Conservation (phyloP, 2,888 invertebrate genomes). For the Catocala sponsa region DNA sequence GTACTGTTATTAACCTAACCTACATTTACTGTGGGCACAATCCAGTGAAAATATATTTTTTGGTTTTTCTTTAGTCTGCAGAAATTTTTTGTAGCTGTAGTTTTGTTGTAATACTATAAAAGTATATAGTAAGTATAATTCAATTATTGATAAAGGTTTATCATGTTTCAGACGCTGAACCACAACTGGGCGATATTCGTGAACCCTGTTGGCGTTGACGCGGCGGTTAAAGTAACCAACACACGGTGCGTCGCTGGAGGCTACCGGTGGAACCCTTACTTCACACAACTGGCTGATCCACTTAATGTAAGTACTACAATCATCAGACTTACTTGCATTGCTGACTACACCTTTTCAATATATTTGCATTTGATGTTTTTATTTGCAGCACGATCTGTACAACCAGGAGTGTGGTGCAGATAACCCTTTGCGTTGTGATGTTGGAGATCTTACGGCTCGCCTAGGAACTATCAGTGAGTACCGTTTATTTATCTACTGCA, state of each 20-base stretch:
- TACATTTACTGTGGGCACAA: too few species aligned
- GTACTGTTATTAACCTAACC: too few species aligned
- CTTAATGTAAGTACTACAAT: constrained; percentile 90
- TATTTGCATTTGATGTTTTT: too few species aligned
- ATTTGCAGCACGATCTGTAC: constrained; percentile 92
- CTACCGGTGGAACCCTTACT: constrained; percentile 97
- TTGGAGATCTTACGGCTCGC: constrained; percentile 96
- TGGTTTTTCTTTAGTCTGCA: too few species aligned
- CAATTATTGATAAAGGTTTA: too few species aligned
- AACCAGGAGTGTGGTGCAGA: constrained; percentile 95
- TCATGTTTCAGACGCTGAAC: constrained; percentile 90
- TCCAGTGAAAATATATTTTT: too few species aligned
- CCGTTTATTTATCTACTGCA: neutral
- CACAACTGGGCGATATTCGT: constrained; percentile 97
- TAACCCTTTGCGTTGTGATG: constrained; percentile 96
- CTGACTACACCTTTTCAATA: too few species aligned
- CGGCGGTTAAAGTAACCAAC: constrained; percentile 92
- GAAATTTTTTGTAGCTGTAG: too few species aligned
- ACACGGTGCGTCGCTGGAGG: constrained; percentile 97
- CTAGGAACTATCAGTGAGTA: constrained; percentile 92
- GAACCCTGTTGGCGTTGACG: constrained; percentile 97
- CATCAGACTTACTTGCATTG: too few species aligned
- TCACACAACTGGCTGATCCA: constrained; percentile 96
- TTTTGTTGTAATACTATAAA: too few species aligned
- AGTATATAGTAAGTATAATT: too few species aligned